Conservation (phyloP, 2,888 invertebrate species). For the Dasypogon diadema region DNA sequence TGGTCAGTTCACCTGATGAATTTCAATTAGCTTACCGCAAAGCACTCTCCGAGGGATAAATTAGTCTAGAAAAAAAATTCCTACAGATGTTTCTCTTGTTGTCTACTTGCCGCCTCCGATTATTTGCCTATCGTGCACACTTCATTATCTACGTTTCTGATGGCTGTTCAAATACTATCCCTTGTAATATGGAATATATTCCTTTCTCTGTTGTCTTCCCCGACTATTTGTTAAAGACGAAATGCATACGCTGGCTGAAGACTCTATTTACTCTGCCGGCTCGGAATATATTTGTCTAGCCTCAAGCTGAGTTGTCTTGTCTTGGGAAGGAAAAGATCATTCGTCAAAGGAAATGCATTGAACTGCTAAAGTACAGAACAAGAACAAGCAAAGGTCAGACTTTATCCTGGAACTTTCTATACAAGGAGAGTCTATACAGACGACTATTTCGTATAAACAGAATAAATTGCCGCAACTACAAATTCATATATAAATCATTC, state of each 20-base stretch:
- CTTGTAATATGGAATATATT: constrained; percentile 2
- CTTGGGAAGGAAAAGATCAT: background rate
- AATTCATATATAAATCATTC: constrained; percentile 14
- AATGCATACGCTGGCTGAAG: background rate
- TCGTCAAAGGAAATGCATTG: constrained; percentile 28
- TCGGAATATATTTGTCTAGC: constrained; percentile 4
- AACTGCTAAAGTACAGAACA: background rate
- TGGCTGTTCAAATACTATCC: constrained; percentile 21
- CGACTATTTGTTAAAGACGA: background rate
- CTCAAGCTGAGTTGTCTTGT: constrained; percentile 11
- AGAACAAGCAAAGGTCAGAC: background rate
- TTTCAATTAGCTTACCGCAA: too few relatives aligned
- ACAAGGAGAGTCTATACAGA: constrained; percentile 11
- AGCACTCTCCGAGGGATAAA: background rate
- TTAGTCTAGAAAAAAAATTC: background rate
- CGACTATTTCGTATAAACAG: constrained; percentile 12
- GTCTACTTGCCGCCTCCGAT: background rate
- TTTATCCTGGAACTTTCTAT: too few relatives aligned
- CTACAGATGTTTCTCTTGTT: background rate
- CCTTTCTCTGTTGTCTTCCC: background rate
- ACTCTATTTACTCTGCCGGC: background rate
- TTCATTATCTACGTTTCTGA: constrained; percentile 19
- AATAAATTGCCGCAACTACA: background rate
- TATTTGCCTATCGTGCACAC: constrained; percentile 31
- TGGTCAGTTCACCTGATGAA: too few relatives aligned